These are phyloP conservation scores for Bicyclus anynana DNA, from an alignment of 1,140 invertebrate genomes.

Conservation along the genomic window DNA sequence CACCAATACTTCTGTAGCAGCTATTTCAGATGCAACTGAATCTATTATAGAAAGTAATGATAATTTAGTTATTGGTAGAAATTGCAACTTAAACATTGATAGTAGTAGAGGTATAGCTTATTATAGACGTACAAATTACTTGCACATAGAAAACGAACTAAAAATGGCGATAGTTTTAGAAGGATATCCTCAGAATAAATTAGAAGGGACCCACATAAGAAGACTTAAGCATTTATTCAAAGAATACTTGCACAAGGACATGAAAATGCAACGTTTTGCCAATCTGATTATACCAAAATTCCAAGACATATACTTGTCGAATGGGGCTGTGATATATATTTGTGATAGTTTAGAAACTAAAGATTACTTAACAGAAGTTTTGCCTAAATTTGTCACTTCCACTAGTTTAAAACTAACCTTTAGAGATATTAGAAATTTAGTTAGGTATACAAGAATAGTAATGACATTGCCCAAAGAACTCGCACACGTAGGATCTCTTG, in stretches of 20 bases:
- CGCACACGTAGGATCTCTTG: constrained; percentile 47
- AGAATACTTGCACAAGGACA: constrained; percentile 59
- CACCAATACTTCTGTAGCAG: constrained; percentile 27
- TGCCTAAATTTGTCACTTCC: constrained; percentile 56
- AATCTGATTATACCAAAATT: constrained; percentile 62
- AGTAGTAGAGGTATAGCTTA: constrained; percentile 62
- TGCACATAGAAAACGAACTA: constrained; percentile 58
- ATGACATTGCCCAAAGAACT: constrained; percentile 52
- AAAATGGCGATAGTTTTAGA: constrained; percentile 60
- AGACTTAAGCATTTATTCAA: constrained; percentile 58
- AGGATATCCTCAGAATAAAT: constrained; percentile 59
- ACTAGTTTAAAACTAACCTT: constrained; percentile 58
- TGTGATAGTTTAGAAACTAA: constrained; percentile 68
- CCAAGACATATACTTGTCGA: constrained; percentile 60
- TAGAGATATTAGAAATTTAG: constrained; percentile 48
- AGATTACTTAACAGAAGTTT: constrained; percentile 54
- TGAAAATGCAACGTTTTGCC: constrained; percentile 50
- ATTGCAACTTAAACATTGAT: constrained; percentile 53
- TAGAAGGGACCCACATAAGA: constrained; percentile 58
- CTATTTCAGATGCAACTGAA: constrained; percentile 46
- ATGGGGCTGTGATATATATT: constrained; percentile 65
- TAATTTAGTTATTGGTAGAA: constrained; percentile 40
- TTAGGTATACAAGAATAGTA: constrained; percentile 60
- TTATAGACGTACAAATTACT: constrained; percentile 63
- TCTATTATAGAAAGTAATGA: constrained; percentile 49